phyloP scores from a whole-genome alignment of 2,888 invertebrate species.

The Aricia artaxerxes region DNA sequence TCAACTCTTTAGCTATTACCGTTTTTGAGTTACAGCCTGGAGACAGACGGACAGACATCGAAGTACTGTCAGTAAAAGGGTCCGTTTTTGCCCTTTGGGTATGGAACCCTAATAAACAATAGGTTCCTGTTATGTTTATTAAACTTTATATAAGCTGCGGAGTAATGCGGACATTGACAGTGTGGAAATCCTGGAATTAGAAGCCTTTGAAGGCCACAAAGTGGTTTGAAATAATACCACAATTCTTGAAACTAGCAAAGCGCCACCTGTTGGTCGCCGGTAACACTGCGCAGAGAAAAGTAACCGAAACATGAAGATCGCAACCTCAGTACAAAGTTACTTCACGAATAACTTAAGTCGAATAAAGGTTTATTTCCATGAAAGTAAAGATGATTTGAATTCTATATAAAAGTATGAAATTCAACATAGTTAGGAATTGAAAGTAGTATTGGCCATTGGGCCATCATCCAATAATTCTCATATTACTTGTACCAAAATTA shows the following conservation, averaged over 20 bases:
- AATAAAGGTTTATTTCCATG: not conserved
- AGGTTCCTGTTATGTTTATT: too few relatives aligned
- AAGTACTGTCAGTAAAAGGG: too few relatives aligned
- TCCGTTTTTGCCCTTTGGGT: too few relatives aligned
- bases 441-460: not conserved
- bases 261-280: constrained; percentile 8
- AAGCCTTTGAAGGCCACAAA: not conserved
- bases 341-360: not conserved
- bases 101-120: too few relatives aligned
- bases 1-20: too few relatives aligned
- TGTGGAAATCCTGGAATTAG: not conserved
- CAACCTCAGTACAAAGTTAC: not conserved
- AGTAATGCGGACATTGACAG: not conserved
- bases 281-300: not conserved
- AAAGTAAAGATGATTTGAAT: not conserved
- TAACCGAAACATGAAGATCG: not conserved
- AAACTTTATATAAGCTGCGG: not conserved
- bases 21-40: too few relatives aligned
- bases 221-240: not conserved
- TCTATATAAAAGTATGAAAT: not conserved
- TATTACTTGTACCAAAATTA: not conserved
- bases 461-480: not conserved
- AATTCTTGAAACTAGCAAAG: not conserved
- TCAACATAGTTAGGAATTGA: not conserved
- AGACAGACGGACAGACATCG: too few relatives aligned